Evolutionary conservation across 35 echinoderm and acorn worm genomes (phyloP).

Genomic region (Holothuria glaberrima): DNA sequence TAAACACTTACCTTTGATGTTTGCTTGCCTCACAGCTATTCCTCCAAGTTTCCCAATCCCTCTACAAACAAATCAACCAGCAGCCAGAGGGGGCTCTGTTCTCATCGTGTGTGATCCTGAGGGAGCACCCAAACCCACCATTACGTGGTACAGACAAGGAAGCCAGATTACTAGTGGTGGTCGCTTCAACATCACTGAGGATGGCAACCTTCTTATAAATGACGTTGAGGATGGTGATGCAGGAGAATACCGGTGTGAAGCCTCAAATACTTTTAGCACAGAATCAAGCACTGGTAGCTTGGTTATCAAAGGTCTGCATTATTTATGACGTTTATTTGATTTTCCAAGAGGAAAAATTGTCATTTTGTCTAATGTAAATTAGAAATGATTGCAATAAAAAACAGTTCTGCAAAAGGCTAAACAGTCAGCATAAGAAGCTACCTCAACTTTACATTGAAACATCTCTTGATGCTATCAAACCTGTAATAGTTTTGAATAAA

Average conservation of each 20-base stretch:
- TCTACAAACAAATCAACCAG: constrained; percentile 67
- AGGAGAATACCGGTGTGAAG: constrained; percentile 75
- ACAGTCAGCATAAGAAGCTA: too few relatives aligned
- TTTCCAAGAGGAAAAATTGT: too few relatives aligned
- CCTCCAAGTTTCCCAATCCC: constrained; percentile 64
- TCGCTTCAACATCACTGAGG: constrained; percentile 58
- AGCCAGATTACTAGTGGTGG: constrained; percentile 45
- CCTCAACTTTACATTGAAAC: too few relatives aligned
- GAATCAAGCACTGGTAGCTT: constrained; percentile 56
- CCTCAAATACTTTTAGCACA: constrained; percentile 54
- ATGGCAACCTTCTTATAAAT: constrained; percentile 72
- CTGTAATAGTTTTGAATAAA: too few relatives aligned
- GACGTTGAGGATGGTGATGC: constrained; percentile 66
- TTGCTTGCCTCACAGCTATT: constrained; percentile 62
- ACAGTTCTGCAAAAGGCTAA: too few relatives aligned
- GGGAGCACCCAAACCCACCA: constrained; percentile 76
- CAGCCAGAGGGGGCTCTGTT: constrained; percentile 72
- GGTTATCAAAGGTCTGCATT: constrained; percentile 65
- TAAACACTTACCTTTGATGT: background rate
- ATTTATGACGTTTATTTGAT: too few relatives aligned
- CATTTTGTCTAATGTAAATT: too few relatives aligned
- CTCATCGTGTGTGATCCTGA: constrained; percentile 74
- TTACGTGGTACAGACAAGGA: constrained; percentile 63
- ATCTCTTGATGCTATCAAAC: too few relatives aligned
- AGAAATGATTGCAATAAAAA: too few relatives aligned